These are phyloP conservation scores for Gibbula magus DNA, from an alignment of 2,888 invertebrate species.

Conservation along the genomic window DNA sequence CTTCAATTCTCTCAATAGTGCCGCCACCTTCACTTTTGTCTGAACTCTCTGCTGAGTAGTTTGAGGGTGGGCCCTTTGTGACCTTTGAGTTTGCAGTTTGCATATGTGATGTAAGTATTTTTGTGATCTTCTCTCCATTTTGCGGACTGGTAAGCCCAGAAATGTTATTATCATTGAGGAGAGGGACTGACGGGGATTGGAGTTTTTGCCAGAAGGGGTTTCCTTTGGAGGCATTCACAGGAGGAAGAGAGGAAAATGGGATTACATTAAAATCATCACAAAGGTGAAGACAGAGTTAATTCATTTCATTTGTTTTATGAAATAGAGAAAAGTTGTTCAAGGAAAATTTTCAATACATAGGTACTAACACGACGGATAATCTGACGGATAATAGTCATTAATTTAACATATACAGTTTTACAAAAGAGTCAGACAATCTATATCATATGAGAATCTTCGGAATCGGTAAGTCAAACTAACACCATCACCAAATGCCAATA, in stretches of 20 bases:
- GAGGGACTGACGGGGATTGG: slow-evolving; percentile 41
- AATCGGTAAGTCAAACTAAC: no score
- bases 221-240: slow-evolving; percentile 13
- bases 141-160: slow-evolving; percentile 24
- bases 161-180: slow-evolving; percentile 41
- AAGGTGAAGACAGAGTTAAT: background rate
- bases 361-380: no score
- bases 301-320: no score
- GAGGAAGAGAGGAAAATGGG: background rate
- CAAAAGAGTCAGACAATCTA: no score
- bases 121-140: slow-evolving; percentile 15
- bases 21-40: background rate
- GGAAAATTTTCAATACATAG: no score
- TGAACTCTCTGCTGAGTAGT: background rate
- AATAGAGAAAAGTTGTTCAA: no score
- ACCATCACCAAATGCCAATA: no score
- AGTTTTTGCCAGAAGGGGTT: slow-evolving; percentile 41
- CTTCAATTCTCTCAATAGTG: background rate
- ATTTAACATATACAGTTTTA: no score
- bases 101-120: slow-evolving; percentile 12
- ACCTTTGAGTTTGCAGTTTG: background rate
- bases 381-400: no score
- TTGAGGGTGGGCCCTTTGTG: slow-evolving; percentile 6
- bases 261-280: background rate
- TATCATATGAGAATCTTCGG: no score